Percentiles rank a stretch among this genome's conserved stretches.
phyloP scores from a whole-genome alignment of 2,888 invertebrate species.

The Abscondita cerata region DNA sequence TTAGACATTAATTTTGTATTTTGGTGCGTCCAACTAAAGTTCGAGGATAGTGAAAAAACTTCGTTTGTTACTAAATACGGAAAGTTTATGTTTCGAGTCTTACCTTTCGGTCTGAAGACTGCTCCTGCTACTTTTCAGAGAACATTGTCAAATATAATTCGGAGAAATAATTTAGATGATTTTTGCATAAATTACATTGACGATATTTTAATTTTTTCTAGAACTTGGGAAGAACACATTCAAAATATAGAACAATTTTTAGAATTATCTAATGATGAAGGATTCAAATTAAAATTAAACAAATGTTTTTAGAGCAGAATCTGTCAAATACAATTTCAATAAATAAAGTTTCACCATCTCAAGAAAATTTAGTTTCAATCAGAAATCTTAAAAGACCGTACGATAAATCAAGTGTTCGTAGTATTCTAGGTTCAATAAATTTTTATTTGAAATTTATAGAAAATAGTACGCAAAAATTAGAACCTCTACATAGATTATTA shows the following conservation, averaged over 20 bases:
- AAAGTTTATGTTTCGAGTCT: background rate
- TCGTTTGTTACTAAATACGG: background rate
- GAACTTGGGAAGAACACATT: background rate
- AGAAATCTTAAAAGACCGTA: background rate
- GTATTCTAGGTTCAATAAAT: slow-evolving; percentile 29
- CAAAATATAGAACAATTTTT: background rate
- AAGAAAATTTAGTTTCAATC: slow-evolving; percentile 35
- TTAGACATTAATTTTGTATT: slow-evolving; percentile 7
- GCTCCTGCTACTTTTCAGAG: background rate
- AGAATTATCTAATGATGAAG: slow-evolving; percentile 13
- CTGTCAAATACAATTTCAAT: background rate
- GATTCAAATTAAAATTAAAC: no score
- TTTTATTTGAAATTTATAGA: slow-evolving; percentile 16
- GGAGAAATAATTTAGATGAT: background rate
- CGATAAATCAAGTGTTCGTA: slow-evolving; percentile 4
- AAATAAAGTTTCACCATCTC: background rate
- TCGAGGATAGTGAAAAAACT: background rate
- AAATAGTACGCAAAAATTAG: slow-evolving; percentile 17
- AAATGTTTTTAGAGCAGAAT: no score
- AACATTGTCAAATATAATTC: background rate
- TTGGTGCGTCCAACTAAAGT: background rate
- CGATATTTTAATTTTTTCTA: slow-evolving; percentile 9
- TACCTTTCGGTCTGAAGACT: no score
- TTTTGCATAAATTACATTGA: background rate
- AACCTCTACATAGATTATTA: slow-evolving; percentile 25